Base-by-base conservation (phyloP, 1,140 invertebrate genomes). In the Orius laevigatus region DNA sequence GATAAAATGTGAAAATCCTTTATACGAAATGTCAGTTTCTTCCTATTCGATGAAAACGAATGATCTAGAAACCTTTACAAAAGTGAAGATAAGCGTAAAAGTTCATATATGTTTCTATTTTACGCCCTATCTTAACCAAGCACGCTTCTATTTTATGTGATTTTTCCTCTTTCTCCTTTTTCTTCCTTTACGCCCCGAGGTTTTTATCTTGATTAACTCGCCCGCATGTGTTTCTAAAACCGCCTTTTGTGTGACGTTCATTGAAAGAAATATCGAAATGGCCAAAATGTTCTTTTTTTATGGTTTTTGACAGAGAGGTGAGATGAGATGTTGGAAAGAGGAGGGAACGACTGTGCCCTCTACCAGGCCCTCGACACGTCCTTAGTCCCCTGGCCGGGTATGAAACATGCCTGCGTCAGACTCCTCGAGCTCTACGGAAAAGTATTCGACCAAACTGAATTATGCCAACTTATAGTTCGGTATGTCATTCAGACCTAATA, bases 401-500 rank as follows among this genome's bases (percentile, higher is more conserved):
- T 85, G 62, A 73, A 76, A 52, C 80, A 80, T 62, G 75, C 79
- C 56, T 85, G 82, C 64, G 72, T 85, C 49, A 75, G 79, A 64
- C 77, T 86, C 40, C 67, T 86, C 38, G 79, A 84, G 59, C 69
- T 84, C 36, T 86, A 86, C 63, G 83, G 79, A 65, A 84, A 83
- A 62, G 81, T 85, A 54, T 85, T 86, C 64, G 78, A 81, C 59
- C 75, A 79, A 59, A 74, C 76, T 61, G 78, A 81, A 66, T 71
- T 84, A 46, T 73, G 81, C 63, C 78, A 83, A 61, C 71, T 82
- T 59, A 79, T 83, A 56, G 75, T 84, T 70, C 78, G 79, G 80
- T 84, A 75, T 71, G 63, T 63, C 25, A 25, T 25, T 25, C 25
- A 25, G 3, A 25, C 25, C 25, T 8, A 25, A n/a, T n/a, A 25